These are phyloP conservation scores for Cichlasoma orientale DNA, from an alignment of 2,797 vertebrate genomes.

Conservation along the genomic window DNA sequence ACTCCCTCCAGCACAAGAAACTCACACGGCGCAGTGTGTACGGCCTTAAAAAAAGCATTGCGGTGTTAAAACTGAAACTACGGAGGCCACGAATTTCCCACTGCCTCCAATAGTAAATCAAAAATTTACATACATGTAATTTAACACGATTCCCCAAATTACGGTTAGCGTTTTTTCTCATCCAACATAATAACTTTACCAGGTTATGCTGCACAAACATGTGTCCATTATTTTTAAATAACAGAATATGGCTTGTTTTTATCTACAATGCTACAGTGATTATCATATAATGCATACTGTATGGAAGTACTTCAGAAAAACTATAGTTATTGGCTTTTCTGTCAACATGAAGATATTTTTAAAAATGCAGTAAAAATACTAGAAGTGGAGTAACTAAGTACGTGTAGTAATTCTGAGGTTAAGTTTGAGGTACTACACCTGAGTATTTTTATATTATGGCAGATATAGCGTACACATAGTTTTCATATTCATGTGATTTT, in stretches of 20 bases:
- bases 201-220: too few species aligned
- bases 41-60: background rate
- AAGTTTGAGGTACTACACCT: background rate
- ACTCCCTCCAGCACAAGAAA: background rate
- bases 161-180: background rate
- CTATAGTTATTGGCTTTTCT: background rate
- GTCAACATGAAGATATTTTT: background rate
- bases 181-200: background rate
- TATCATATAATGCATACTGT: too few species aligned
- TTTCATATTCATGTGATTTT: background rate
- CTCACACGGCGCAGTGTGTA: conserved; percentile 1
- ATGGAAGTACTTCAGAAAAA: background rate
- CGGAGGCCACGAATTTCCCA: background rate
- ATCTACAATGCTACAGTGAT: background rate
- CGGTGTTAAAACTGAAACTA: background rate
- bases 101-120: background rate
- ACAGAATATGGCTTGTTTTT: too few species aligned
- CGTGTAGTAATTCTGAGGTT: background rate
- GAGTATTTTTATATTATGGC: too few species aligned
- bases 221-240: too few species aligned
- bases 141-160: background rate
- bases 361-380: background rate
- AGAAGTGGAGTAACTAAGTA: background rate
- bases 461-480: background rate
- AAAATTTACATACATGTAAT: background rate